These are phyloP conservation scores for Lucifuga dentata DNA, from an alignment of 2,113 vertebrate genomes.

Conservation along the genomic window DNA sequence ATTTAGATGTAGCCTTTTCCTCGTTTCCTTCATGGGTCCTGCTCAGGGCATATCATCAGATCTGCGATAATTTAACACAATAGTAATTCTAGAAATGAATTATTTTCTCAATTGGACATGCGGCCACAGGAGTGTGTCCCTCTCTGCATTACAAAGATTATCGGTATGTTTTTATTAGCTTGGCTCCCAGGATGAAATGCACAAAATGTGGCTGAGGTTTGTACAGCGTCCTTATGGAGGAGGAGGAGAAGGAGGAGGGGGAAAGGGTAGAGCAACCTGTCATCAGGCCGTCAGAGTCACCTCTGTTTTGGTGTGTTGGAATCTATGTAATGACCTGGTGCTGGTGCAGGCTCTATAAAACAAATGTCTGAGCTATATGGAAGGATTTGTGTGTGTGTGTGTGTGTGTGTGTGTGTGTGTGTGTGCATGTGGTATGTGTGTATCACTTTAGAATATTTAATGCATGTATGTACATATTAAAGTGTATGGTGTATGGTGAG, in stretches of 20 bases:
- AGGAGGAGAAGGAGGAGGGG: slow-evolving; percentile 2
- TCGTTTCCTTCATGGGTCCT: too few relatives aligned
- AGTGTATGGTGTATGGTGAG: too few relatives aligned
- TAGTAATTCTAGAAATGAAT: not conserved
- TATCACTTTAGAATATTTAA: not conserved
- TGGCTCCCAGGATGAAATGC: too few relatives aligned
- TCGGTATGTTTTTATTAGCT: not conserved
- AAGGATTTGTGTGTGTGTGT: slow-evolving; percentile 8
- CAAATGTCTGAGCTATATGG: slow-evolving; percentile 15
- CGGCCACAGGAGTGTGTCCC: too few relatives aligned
- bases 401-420: not conserved
- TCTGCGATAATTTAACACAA: too few relatives aligned
- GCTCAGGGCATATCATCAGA: too few relatives aligned
- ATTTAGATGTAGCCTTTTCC: too few relatives aligned
- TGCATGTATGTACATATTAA: not conserved
- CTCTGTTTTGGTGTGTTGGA: slow-evolving; percentile 51
- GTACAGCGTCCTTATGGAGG: too few relatives aligned
- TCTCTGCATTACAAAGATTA: too few relatives aligned
- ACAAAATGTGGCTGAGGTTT: too few relatives aligned
- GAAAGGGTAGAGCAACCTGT: slow-evolving; percentile 25
- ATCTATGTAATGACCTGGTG: slow-evolving; percentile 53
- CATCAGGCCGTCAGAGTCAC: slow-evolving; percentile 51
- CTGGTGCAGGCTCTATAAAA: slow-evolving; percentile 20
- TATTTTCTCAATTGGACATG: not conserved
- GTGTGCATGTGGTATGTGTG: not conserved